Evolutionary conservation across 2,888 invertebrate genomes (phyloP).

Genomic region (Macrophya alboannulata): DNA sequence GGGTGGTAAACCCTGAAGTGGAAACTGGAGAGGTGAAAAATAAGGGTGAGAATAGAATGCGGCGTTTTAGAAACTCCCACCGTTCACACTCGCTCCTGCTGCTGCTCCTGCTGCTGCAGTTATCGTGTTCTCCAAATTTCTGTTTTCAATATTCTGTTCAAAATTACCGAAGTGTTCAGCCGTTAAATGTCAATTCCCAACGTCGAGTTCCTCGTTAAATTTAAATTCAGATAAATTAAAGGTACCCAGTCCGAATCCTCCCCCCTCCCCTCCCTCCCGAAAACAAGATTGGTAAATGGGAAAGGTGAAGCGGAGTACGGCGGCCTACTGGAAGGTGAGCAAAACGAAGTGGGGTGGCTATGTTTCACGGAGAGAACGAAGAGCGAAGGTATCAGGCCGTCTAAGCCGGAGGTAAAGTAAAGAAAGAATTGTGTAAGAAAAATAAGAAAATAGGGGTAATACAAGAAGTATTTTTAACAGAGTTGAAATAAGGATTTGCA

Average conservation of each 20-base stretch:
- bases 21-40: conserved; percentile 26
- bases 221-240: conserved; percentile 72
- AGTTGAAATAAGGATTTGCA: conserved; percentile 75
- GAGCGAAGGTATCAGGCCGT: neutral
- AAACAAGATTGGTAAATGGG: conserved; percentile 38
- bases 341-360: conserved; percentile 23
- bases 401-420: neutral
- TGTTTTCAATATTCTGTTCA: conserved; percentile 41
- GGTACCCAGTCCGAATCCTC: conserved; percentile 8
- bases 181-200: conserved; percentile 23
- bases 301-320: neutral
- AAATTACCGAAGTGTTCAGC: conserved; percentile 34
- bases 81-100: neutral
- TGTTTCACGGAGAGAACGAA: neutral
- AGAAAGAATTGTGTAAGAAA: conserved; percentile 34
- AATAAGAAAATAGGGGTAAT: conserved; percentile 61
- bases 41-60: neutral
- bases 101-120: neutral
- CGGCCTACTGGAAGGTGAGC: conserved; percentile 5
- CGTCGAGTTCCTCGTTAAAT: conserved; percentile 69
- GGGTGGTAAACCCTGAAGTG: conserved; percentile 35
- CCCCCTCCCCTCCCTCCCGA: too few species aligned
- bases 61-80: neutral
- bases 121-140: conserved; percentile 22
- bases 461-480: conserved; percentile 72